Percentiles rank a stretch among this genome's conserved stretches.
Conservation (phyloP, 2,797 vertebrate genomes). For the Amblyraja radiata region DNA sequence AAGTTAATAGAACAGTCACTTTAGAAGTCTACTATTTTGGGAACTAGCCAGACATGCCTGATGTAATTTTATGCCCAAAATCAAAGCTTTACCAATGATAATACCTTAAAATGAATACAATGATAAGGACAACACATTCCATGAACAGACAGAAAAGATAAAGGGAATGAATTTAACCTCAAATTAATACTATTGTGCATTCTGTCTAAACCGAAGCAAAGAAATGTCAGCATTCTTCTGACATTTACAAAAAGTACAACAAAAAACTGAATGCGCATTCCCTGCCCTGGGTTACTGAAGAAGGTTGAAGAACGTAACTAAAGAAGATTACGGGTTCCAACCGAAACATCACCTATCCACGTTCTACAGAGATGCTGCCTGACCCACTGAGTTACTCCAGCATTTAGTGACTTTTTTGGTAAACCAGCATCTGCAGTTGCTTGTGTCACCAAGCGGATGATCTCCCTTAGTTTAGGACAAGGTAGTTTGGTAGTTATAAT, state of each 20-base stretch:
- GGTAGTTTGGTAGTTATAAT: background rate
- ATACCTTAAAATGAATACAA: background rate
- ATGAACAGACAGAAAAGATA: background rate
- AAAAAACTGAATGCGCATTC: background rate
- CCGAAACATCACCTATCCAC: too few relatives aligned
- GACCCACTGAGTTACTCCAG: too few relatives aligned
- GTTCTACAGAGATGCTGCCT: too few relatives aligned
- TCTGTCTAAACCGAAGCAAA: background rate
- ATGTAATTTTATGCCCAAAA: background rate
- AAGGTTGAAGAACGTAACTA: background rate
- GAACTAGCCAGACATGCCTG: background rate
- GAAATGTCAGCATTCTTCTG: background rate
- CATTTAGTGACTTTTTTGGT: too few relatives aligned
- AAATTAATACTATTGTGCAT: background rate
- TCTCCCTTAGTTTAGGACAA: background rate
- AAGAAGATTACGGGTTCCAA: too few relatives aligned
- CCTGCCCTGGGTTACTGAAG: background rate
- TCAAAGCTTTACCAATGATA: background rate
- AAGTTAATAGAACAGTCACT: background rate
- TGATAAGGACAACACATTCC: background rate
- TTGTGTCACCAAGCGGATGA: too few relatives aligned
- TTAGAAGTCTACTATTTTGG: too few relatives aligned
- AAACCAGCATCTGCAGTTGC: too few relatives aligned
- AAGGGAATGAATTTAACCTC: background rate
- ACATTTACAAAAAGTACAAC: background rate